phyloP scores from a whole-genome alignment of 2,113 vertebrate species.

The Tachuris rubrigastra region DNA sequence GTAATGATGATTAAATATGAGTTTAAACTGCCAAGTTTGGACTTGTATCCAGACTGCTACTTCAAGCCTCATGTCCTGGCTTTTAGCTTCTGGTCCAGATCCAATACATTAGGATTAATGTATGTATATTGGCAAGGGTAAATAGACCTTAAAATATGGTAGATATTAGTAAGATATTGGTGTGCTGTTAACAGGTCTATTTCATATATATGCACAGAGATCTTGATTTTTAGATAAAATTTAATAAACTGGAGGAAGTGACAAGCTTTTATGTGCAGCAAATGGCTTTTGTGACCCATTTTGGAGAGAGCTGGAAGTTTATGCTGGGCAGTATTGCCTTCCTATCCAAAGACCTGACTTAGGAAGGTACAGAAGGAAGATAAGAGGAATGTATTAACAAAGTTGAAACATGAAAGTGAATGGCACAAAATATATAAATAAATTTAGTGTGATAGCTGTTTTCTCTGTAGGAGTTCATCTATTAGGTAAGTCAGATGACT shows the following conservation, averaged over 20 bases:
- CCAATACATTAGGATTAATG: constrained; percentile 15
- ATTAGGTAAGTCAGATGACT: background rate
- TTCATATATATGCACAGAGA: background rate
- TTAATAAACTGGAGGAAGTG: background rate
- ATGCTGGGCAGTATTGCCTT: background rate
- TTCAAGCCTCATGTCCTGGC: background rate
- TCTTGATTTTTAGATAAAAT: background rate
- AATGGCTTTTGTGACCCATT: background rate
- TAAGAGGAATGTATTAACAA: background rate
- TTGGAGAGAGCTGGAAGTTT: background rate
- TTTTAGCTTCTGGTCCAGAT: background rate
- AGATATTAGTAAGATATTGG: background rate
- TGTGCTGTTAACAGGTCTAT: background rate
- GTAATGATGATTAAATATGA: constrained; percentile 7
- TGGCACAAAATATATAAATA: background rate
- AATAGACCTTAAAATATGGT: constrained; percentile 22
- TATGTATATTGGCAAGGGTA: background rate
- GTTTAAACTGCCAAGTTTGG: background rate
- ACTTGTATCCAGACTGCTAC: background rate
- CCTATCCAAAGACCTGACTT: background rate
- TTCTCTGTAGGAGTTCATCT: background rate
- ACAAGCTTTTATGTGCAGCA: background rate
- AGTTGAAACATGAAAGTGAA: background rate
- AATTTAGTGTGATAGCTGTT: background rate
- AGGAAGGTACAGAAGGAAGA: background rate